A percentile compares a stretch with the other conserved stretches of the same genome.
Conservation (phyloP, 1,140 invertebrate genomes). For the Cyphomyrmex costatus region DNA sequence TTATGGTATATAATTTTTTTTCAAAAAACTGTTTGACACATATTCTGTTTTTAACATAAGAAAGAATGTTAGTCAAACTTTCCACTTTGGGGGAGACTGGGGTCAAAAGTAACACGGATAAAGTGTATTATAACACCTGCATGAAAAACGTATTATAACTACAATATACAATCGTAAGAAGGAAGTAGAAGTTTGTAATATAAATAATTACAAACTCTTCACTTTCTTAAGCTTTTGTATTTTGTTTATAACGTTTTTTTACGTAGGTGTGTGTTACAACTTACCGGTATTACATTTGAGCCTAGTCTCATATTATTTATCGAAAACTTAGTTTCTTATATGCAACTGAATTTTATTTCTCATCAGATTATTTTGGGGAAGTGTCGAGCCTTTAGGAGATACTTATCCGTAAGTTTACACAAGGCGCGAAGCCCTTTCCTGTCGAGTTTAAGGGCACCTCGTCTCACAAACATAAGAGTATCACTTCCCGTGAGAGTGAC, state of each 20-base stretch:
- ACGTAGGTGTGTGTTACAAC: no score
- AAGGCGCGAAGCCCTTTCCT: slow-evolving; percentile 40
- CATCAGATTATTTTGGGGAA: slow-evolving; percentile 52
- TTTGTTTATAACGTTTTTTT: no score
- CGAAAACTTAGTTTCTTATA: background rate
- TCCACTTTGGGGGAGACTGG: background rate
- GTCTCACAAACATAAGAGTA: slow-evolving; percentile 43
- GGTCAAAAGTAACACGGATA: no score
- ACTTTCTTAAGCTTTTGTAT: no score
- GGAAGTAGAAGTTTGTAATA: no score
- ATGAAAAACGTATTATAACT: no score
- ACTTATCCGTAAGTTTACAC: slow-evolving; percentile 55
- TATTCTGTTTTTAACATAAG: background rate
- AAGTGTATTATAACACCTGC: no score
- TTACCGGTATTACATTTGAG: no score
- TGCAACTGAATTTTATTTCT: slow-evolving; percentile 8
- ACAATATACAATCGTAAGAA: no score
- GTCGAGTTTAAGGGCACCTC: slow-evolving; percentile 13
- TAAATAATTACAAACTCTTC: no score
- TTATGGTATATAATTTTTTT: background rate
- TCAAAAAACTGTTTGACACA: background rate
- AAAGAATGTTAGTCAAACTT: background rate
- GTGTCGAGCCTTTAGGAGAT: slow-evolving; percentile 38
- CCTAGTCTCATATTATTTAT: background rate
- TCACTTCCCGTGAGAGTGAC: slow-evolving; percentile 19